These are phyloP conservation scores for Acanthosoma haemorrhoidale DNA, from an alignment of 2,888 invertebrate species.

Conservation along the genomic window DNA sequence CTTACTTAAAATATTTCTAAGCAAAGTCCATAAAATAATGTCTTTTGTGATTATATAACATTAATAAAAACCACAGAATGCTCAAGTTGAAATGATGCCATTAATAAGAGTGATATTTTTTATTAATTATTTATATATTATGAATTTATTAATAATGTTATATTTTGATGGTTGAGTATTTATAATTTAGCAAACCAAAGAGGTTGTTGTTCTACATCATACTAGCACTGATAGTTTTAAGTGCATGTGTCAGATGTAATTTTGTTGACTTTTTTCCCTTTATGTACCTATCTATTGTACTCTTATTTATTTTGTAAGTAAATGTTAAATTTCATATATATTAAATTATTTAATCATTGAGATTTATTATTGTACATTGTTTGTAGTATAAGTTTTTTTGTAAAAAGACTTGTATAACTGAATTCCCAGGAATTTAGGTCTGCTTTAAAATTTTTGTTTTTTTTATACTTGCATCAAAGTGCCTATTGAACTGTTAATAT, in stretches of 20 bases:
- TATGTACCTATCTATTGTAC: neutral
- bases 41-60: slow-evolving; percentile 22
- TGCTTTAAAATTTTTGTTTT: neutral
- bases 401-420: neutral
- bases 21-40: neutral
- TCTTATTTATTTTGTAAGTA: slow-evolving; percentile 15
- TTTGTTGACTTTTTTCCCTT: neutral
- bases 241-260: slow-evolving; percentile 6
- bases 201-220: slow-evolving; percentile 20
- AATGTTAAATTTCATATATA: neutral
- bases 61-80: slow-evolving; percentile 23
- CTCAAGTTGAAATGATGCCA: slow-evolving; percentile 28
- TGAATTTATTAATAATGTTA: slow-evolving; percentile 24
- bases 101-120: slow-evolving; percentile 28
- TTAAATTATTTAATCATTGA: neutral
- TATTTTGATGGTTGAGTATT: slow-evolving; percentile 25
- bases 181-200: slow-evolving; percentile 19
- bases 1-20: neutral
- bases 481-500: slow-evolving; percentile 22
- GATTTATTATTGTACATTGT: neutral
- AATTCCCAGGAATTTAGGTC: neutral
- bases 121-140: slow-evolving; percentile 29
- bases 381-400: slow-evolving; percentile 6
- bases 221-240: neutral
- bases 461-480: slow-evolving; percentile 18